Conservation (phyloP, 2,888 invertebrate genomes). For the Drosophila paucipuncta region DNA sequence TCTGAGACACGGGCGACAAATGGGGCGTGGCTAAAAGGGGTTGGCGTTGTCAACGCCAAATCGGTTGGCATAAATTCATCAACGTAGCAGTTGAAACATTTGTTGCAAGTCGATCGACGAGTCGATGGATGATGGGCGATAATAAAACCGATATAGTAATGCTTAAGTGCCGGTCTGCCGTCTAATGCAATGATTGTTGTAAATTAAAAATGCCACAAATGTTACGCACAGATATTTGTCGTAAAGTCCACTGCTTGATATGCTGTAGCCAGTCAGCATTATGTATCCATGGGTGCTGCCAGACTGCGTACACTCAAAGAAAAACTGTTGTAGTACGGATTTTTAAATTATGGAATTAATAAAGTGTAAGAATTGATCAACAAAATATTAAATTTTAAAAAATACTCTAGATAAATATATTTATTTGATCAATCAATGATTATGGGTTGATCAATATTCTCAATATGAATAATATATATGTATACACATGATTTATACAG, state of each 20-base stretch:
- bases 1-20: slow-evolving; percentile 48
- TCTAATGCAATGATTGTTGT: slow-evolving; percentile 74
- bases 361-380: not conserved
- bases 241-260: slow-evolving; percentile 60
- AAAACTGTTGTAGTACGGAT: not conserved
- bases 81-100: slow-evolving; percentile 59
- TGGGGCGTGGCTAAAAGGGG: slow-evolving; percentile 40
- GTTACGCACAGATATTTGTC: slow-evolving; percentile 77
- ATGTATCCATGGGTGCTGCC: slow-evolving; percentile 44
- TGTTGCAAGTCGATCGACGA: slow-evolving; percentile 55
- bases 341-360: not conserved
- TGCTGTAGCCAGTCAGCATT: slow-evolving; percentile 60
- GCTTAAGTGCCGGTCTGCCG: slow-evolving; percentile 67
- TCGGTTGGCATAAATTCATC: slow-evolving; percentile 77
- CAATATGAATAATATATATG: not conserved
- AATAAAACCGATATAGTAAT: slow-evolving; percentile 77
- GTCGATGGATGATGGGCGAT: slow-evolving; percentile 46
- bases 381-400: not conserved
- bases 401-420: not conserved
- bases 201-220: slow-evolving; percentile 80
- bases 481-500: not conserved
- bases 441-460: not conserved
- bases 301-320: slow-evolving; percentile 19
- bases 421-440: not conserved
- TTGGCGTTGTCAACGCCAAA: slow-evolving; percentile 57